Evolutionary conservation across 2,113 vertebrate species (phyloP).

Genomic region (Penelope pileata): DNA sequence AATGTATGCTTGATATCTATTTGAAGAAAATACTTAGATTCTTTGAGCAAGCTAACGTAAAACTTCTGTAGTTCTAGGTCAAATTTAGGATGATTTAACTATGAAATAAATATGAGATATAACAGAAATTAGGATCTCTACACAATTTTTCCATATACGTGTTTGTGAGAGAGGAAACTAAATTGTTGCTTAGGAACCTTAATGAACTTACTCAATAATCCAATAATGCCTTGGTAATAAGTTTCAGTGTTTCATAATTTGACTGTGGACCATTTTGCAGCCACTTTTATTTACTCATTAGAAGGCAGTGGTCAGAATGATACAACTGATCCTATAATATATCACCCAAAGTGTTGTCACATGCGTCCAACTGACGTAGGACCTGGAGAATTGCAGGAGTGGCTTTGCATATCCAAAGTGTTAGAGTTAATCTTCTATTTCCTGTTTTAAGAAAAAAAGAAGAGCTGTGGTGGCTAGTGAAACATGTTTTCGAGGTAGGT

Average conservation of each 20-base stretch:
- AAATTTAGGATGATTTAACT: background rate
- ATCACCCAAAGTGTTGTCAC: background rate
- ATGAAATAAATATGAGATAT: background rate
- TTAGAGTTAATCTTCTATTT: background rate
- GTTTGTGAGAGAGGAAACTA: background rate
- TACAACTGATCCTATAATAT: background rate
- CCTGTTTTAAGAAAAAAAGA: background rate
- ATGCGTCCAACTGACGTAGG: accelerated
- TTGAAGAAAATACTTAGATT: background rate
- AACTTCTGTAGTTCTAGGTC: background rate
- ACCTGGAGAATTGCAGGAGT: background rate
- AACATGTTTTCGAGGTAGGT: background rate
- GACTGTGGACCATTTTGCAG: background rate
- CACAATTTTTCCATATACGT: background rate
- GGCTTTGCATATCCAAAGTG: background rate
- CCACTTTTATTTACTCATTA: background rate
- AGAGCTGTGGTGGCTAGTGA: background rate
- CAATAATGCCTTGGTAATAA: background rate
- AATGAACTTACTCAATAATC: background rate
- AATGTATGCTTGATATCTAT: background rate
- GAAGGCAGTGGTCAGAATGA: background rate
- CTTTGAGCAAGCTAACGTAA: background rate
- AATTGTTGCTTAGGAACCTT: background rate
- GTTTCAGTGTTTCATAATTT: background rate
- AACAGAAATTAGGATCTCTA: background rate